Base-by-base conservation (phyloP, 2,797 vertebrate genomes). In the Aulostomus chinensis region DNA sequence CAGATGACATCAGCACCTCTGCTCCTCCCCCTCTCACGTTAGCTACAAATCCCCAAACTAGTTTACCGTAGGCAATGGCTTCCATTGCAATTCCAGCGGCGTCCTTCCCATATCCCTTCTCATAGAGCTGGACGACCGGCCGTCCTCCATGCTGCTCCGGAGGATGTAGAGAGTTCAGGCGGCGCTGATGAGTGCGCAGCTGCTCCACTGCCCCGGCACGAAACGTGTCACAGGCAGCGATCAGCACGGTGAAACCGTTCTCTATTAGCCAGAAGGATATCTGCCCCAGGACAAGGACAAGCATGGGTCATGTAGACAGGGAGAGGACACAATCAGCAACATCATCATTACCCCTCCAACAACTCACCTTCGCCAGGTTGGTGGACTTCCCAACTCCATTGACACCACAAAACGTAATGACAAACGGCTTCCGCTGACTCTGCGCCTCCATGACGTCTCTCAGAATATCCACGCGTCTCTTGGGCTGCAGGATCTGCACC, bases 11-110 rank as follows among this genome's bases (percentile, higher is more conserved):
- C 6, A 3, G 6, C 3, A 21, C 3, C 20, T 21, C 20, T 21
- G 20, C 6, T 6, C 20, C 6, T 21, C 20, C 6, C 3, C 20
- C 20, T 21, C 20, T 21, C 20, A n/a, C n/a, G n/a, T n/a, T n/a
- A n/a, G n/a, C n/a, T n/a, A n/a, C n/a, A n/a, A n/a, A n/a, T n/a
- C n/a, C n/a, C n/a, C n/a, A n/a, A n/a, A n/a, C 6, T 21, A 21
- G 3, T 21, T 57, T 62, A 99, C 97, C 96, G 0, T 93, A 99
- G 21, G 93, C 88, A 31, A 99, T 98, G 57, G 97, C 97, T 83
- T 99, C 97, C 97, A 99, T 98, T 40, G 97, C 97, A 0, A 99
- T 99, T 29, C 97, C 96, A 0, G 97, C 97, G 0, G 97, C 97
- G 0, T 99, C 97, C 73, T 99, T 99, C 69, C 97, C 97, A 0